Evolutionary conservation across 2,888 invertebrate species (phyloP), one percentile per base, ranked within the genome.

Genomic region (Eulithis prunata): DNA sequence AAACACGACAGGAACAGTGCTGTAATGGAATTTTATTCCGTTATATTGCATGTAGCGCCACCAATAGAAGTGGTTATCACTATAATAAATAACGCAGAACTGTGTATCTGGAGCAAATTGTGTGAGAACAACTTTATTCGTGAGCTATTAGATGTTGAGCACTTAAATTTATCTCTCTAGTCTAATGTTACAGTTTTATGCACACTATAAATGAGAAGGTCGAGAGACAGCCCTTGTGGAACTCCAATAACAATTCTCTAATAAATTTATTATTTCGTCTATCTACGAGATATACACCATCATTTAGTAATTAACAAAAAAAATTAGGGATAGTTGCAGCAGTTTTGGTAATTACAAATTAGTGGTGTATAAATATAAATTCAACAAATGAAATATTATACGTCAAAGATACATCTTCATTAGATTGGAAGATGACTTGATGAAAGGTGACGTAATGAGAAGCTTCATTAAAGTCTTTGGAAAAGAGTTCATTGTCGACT

Each of bases 1-100:
- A 73, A 75, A 89, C 89, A 88, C 80, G 90, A 84, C 89, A 85
- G 80, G 76, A 81, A 88, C 90, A 87, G 75, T 78, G 81, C 75
- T 81, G 78, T 72, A 71, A 69, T 78, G 83, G 81, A 82, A 83
- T 87, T 85, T 86, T 81, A 85, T 85, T 82, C 87, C 85, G 87
- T 86, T 88, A 84, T 73, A 78, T 78, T 72, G 77, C 81, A 75
- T 82, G 85, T 86, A 82, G 76, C 75, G 70, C 80, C 75, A 74
- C 78, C 77, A 76, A 78, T 79, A 76, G 77, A 75, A 70, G 75
- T 75, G 69, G 75, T 78, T 83, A 83, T 78, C 80, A 75, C 71
- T 71, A 71, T 72, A 74, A 80, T 83, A 83, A 82, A 82, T 80
- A 79, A 79, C 74, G 75, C 73, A 69, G 74, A 78, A 78, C 74